Percentiles rank a stretch among this genome's conserved stretches.
These are phyloP conservation scores for Eudyptes chrysolophus DNA, from an alignment of 2,113 vertebrate genomes.

Conservation along the genomic window DNA sequence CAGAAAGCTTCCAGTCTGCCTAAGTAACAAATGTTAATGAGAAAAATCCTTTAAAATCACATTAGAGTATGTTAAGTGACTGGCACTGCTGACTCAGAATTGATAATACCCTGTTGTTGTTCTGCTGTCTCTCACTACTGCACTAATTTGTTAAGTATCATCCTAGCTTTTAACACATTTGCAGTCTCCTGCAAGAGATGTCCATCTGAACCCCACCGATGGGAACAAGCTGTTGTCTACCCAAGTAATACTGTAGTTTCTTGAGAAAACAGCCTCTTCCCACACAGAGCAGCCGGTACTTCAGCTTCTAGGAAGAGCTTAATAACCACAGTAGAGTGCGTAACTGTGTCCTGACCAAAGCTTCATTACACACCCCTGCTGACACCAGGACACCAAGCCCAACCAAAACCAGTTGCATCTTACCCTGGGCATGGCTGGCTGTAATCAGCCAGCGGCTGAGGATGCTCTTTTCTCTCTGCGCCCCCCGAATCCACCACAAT, in stretches of 20 bases:
- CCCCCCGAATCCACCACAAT: conserved; percentile 62
- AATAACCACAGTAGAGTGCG: neutral
- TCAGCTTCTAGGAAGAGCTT: neutral
- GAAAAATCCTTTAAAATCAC: neutral
- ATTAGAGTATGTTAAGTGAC: neutral
- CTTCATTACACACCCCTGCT: neutral
- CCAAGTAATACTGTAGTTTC: neutral
- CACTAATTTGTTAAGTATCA: neutral
- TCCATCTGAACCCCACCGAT: neutral
- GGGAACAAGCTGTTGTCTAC: neutral
- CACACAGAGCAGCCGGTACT: neutral
- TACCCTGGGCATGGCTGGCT: conserved; percentile 84
- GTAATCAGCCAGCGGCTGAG: conserved; percentile 67
- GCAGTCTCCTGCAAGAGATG: neutral
- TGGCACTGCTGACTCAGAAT: neutral
- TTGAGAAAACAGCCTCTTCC: neutral
- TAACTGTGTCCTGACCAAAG: neutral
- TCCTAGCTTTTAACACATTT: neutral
- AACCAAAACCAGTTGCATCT: neutral
- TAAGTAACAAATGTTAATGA: neutral
- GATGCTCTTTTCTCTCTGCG: conserved; percentile 62
- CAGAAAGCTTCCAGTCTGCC: neutral
- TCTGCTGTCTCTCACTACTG: neutral
- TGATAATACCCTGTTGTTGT: neutral
- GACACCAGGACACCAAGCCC: neutral